A percentile compares a stretch with the other conserved stretches of the same genome.
These are phyloP conservation scores for Drosophila nigromelanica DNA, from an alignment of 1,140 invertebrate species.

Conservation along the genomic window DNA sequence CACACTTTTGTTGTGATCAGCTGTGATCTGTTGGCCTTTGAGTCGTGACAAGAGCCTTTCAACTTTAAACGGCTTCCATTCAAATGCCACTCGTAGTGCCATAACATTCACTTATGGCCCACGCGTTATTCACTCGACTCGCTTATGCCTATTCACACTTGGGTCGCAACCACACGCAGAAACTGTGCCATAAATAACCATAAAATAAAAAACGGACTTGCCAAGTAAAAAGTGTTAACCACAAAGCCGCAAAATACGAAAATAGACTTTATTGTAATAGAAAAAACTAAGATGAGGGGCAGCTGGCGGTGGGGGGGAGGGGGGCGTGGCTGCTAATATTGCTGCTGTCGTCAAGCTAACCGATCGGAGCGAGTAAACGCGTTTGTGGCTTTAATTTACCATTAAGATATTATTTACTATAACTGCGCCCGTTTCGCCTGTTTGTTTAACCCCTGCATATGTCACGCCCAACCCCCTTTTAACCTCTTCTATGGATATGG, in stretches of 20 bases:
- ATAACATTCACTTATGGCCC: constrained; percentile 42
- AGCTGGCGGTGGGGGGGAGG: constrained; percentile 1
- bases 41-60: constrained; percentile 23
- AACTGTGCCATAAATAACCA: constrained; percentile 65
- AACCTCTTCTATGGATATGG: constrained; percentile 25
- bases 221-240: constrained; percentile 53
- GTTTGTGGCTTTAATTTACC: constrained; percentile 77
- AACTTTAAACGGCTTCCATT: constrained; percentile 27
- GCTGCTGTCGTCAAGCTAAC: not conserved
- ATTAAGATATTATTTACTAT: constrained; percentile 76
- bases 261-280: constrained; percentile 55
- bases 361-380: constrained; percentile 40
- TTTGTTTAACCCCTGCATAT: not conserved
- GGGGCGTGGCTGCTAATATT: constrained; percentile 14
- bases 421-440: constrained; percentile 31
- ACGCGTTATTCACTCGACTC: constrained; percentile 20
- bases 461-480: not conserved
- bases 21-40: constrained; percentile 24
- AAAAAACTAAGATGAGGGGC: constrained; percentile 31
- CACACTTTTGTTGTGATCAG: constrained; percentile 31
- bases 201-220: constrained; percentile 25
- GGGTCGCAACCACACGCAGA: constrained; percentile 3
- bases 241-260: constrained; percentile 63
- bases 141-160: constrained; percentile 22
- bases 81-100: constrained; percentile 41